These are phyloP conservation scores for Autographa gamma DNA, from an alignment of 2,888 invertebrate species.

Conservation along the genomic window DNA sequence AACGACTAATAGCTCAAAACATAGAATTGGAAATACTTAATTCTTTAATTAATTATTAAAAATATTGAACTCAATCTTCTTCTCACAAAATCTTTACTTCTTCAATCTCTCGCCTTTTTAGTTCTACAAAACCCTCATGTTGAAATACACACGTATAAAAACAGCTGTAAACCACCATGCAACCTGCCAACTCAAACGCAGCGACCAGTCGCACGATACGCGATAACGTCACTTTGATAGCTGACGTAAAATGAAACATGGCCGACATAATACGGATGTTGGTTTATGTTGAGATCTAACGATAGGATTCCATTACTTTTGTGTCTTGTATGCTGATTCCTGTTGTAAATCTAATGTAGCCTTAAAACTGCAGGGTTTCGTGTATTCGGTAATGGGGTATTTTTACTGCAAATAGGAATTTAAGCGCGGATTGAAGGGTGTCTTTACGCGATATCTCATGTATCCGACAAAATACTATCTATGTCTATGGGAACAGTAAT, in stretches of 20 bases:
- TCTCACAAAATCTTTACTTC: no score
- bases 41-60: no score
- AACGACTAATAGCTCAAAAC: no score
- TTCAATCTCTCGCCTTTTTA: no score
- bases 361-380: slow-evolving; percentile 16
- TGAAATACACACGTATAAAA: neutral
- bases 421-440: neutral
- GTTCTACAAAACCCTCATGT: no score
- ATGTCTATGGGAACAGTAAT: no score
- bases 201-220: slow-evolving; percentile 8
- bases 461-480: no score
- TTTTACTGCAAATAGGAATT: slow-evolving; percentile 4
- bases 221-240: slow-evolving; percentile 24
- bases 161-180: neutral
- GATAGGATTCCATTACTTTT: slow-evolving; percentile 43
- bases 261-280: slow-evolving; percentile 63
- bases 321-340: slow-evolving; percentile 29
- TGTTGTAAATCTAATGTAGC: slow-evolving; percentile 25
- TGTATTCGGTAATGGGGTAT: neutral
- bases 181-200: neutral
- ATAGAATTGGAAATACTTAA: no score
- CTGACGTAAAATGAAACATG: slow-evolving; percentile 40
- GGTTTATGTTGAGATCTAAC: slow-evolving; percentile 46
- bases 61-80: no score
- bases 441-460: neutral